These are phyloP conservation scores for Matsumyia berberina DNA, from an alignment of 2,888 invertebrate species.

Conservation along the genomic window DNA sequence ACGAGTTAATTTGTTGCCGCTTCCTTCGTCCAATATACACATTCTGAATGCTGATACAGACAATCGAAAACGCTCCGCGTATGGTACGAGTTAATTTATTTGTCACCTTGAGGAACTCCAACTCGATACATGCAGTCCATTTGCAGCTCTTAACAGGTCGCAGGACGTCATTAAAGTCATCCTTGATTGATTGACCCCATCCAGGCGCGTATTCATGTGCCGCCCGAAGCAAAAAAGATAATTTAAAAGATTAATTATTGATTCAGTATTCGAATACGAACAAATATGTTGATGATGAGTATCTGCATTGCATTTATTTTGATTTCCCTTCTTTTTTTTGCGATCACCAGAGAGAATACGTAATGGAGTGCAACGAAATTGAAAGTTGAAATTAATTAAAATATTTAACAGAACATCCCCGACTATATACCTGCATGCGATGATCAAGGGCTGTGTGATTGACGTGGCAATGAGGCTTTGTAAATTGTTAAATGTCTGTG, in stretches of 20 bases:
- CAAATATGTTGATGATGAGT: not conserved
- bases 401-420: slow-evolving; percentile 46
- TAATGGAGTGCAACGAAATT: slow-evolving; percentile 62
- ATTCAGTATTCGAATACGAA: not conserved
- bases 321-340: not conserved
- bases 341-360: slow-evolving; percentile 25
- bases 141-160: too few species aligned
- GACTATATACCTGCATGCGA: slow-evolving; percentile 47
- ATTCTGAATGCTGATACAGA: too few species aligned
- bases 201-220: not conserved
- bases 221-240: not conserved
- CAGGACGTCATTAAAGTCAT: too few species aligned
- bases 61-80: too few species aligned
- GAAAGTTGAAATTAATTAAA: slow-evolving; percentile 73
- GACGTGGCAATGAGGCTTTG: slow-evolving; percentile 30
- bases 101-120: too few species aligned
- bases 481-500: slow-evolving; percentile 35
- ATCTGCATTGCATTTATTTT: not conserved
- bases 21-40: too few species aligned
- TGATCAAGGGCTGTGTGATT: slow-evolving; percentile 16
- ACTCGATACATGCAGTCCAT: too few species aligned
- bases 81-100: too few species aligned
- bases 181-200: not conserved
- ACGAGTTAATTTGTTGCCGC: too few species aligned
- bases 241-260: slow-evolving; percentile 18